These are phyloP conservation scores for Procambarus virginalis DNA, from an alignment of 1,140 invertebrate species.

Conservation along the genomic window DNA sequence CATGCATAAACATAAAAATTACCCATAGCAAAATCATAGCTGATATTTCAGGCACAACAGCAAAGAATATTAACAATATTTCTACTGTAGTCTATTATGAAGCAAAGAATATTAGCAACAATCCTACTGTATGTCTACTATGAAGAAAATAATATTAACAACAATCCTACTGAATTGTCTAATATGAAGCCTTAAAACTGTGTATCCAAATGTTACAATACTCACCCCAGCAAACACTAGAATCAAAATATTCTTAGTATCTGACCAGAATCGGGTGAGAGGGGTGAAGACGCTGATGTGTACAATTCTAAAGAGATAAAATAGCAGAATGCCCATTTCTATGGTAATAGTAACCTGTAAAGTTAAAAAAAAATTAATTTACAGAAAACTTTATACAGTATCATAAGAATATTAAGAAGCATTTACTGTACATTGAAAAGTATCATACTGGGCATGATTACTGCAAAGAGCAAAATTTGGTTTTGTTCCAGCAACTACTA, in stretches of 20 bases:
- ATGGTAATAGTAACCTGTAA: slow-evolving; percentile 73
- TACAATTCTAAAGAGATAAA: slow-evolving; percentile 74
- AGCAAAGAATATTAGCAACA: background rate
- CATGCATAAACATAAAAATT: background rate
- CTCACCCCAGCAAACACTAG: slow-evolving; percentile 74
- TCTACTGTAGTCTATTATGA: no score
- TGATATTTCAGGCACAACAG: background rate
- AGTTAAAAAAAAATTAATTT: background rate
- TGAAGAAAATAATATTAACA: background rate
- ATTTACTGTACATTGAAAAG: no score
- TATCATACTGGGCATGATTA: no score
- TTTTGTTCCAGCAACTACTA: no score
- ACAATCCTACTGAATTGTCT: background rate
- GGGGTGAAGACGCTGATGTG: slow-evolving; percentile 74
- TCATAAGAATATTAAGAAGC: no score
- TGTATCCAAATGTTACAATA: background rate
- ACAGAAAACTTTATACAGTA: no score
- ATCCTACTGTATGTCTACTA: background rate
- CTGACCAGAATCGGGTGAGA: slow-evolving; percentile 74
- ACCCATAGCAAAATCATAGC: background rate
- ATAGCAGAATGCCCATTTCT: slow-evolving; percentile 73
- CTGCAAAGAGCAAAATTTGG: no score
- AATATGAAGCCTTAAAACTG: background rate
- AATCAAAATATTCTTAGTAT: slow-evolving; percentile 76
- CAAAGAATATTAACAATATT: background rate